phyloP scores from a whole-genome alignment of 2,888 invertebrate species.

The Lasioglossum pauxillum region DNA sequence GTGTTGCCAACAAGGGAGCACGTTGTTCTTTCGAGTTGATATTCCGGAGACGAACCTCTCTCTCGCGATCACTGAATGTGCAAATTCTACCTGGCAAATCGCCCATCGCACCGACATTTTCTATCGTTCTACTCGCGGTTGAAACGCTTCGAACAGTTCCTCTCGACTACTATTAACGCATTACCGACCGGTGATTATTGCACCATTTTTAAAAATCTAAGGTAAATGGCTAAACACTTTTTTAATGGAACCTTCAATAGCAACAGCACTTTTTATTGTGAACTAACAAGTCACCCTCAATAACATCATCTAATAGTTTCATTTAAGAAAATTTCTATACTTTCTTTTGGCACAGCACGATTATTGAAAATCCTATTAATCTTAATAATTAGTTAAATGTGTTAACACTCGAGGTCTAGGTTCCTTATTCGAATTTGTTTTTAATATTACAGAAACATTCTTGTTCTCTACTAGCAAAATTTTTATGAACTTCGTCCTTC shows the following conservation, averaged over 20 bases:
- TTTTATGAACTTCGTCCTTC: neutral
- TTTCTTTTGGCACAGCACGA: too few species aligned
- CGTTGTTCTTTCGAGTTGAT: conserved; percentile 58
- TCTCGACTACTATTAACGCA: too few species aligned
- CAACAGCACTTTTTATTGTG: too few species aligned
- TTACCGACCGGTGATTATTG: too few species aligned
- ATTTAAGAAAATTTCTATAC: too few species aligned
- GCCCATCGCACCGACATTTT: conserved; percentile 31
- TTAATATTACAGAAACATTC: neutral
- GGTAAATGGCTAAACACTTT: too few species aligned
- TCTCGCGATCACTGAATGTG: conserved; percentile 61
- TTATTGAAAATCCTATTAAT: too few species aligned
- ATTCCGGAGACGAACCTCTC: conserved; percentile 61
- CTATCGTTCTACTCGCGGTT: neutral
- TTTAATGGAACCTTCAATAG: too few species aligned
- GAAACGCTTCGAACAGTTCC: neutral
- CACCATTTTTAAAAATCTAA: too few species aligned
- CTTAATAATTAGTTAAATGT: too few species aligned
- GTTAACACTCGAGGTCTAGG: neutral
- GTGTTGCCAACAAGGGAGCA: conserved; percentile 50
- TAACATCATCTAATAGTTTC: too few species aligned
- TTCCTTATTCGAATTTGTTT: neutral
- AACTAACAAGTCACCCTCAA: too few species aligned
- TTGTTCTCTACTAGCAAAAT: neutral
- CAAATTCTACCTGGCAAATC: conserved; percentile 63